These are phyloP conservation scores for Pithys albifrons DNA, from an alignment of 2,113 vertebrate species.

Conservation along the genomic window DNA sequence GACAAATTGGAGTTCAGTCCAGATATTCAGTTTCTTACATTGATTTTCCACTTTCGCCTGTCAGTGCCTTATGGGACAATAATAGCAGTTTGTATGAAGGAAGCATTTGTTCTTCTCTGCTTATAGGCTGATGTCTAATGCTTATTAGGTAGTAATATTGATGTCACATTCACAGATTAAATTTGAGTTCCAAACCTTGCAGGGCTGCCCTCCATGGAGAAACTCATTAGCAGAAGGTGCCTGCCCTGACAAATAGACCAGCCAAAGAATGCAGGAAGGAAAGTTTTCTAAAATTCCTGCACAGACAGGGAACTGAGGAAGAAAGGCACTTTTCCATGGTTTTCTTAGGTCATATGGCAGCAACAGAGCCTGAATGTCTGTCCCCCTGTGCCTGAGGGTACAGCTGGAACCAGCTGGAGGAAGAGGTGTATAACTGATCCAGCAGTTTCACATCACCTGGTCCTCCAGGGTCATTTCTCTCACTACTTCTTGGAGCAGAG, in stretches of 20 bases:
- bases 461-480: not conserved
- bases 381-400: not conserved
- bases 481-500: not conserved
- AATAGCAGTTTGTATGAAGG: not conserved
- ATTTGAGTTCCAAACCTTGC: not conserved
- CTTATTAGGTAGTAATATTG: slow-evolving; percentile 8
- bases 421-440: not conserved
- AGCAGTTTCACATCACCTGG: not conserved
- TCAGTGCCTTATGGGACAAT: slow-evolving; percentile 20
- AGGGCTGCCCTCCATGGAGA: not conserved
- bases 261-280: not conserved
- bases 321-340: not conserved
- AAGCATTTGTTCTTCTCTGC: slow-evolving; percentile 1
- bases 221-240: not conserved
- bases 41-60: slow-evolving; percentile 19
- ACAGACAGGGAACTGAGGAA: not conserved
- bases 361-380: not conserved
- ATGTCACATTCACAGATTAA: not conserved
- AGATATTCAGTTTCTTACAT: slow-evolving; percentile 23
- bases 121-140: not conserved
- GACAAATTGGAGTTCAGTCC: slow-evolving; percentile 42
- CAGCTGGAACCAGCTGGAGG: not conserved
- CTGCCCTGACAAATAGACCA: not conserved
- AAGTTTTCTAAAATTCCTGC: not conserved
- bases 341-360: not conserved